Percentiles rank a stretch among this genome's conserved stretches.
Conservation (phyloP, 1,140 invertebrate species). For the Drosophila seguyi region DNA sequence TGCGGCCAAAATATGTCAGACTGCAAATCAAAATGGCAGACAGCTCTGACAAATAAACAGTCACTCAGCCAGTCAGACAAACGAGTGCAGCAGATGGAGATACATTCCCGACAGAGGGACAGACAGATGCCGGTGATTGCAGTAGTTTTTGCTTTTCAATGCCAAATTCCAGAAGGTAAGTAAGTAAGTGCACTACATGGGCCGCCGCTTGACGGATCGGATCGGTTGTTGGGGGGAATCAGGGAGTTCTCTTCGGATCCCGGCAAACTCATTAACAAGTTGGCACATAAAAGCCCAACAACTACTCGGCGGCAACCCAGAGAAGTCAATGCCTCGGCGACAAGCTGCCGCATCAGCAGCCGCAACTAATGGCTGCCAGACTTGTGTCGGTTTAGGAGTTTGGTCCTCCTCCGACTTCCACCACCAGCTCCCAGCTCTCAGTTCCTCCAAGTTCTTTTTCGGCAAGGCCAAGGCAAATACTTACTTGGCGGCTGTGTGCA, state of each 20-base stretch:
- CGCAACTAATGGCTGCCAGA: slow-evolving; percentile 76
- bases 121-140: slow-evolving; percentile 54
- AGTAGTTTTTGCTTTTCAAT: slow-evolving; percentile 59
- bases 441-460: slow-evolving; percentile 28
- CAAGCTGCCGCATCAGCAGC: slow-evolving; percentile 67
- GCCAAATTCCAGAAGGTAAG: slow-evolving; percentile 58
- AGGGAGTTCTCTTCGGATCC: not conserved
- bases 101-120: slow-evolving; percentile 9
- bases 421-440: not conserved
- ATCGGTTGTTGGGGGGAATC: slow-evolving; percentile 1
- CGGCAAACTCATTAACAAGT: slow-evolving; percentile 81
- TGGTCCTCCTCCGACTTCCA: not conserved
- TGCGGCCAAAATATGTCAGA: slow-evolving; percentile 74
- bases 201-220: slow-evolving; percentile 12
- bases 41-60: slow-evolving; percentile 70
- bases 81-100: slow-evolving; percentile 37
- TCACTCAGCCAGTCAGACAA: slow-evolving; percentile 49
- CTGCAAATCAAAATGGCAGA: slow-evolving; percentile 69
- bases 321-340: slow-evolving; percentile 69
- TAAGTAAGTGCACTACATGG: slow-evolving; percentile 54
- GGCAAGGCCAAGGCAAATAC: slow-evolving; percentile 60
- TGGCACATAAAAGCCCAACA: slow-evolving; percentile 73
- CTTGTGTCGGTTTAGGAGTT: slow-evolving; percentile 47
- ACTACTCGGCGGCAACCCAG: slow-evolving; percentile 46
- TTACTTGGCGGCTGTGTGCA: slow-evolving; percentile 64